phyloP scores from a whole-genome alignment of 2,797 vertebrate species.

The Benthosema pterotum region DNA sequence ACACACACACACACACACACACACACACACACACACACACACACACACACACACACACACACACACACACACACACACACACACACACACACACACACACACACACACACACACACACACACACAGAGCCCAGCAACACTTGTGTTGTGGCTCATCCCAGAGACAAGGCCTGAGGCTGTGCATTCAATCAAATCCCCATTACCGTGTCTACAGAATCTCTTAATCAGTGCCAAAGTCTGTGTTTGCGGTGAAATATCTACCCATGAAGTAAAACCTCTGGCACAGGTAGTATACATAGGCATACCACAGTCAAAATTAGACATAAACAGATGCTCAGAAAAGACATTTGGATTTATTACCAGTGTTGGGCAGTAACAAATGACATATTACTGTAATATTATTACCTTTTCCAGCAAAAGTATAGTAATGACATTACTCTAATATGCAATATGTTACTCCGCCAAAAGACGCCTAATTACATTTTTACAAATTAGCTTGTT shows the following conservation, averaged over 20 bases:
- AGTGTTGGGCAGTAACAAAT: no score
- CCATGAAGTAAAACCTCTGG: neutral
- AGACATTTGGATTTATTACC: no score
- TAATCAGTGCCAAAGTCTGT: neutral
- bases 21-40: neutral
- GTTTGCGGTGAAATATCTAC: conserved; percentile 8
- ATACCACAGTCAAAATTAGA: no score
- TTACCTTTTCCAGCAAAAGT: no score
- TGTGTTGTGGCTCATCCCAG: conserved; percentile 13
- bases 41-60: neutral
- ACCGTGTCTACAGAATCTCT: conserved; percentile 1
- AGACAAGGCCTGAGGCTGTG: conserved; percentile 4
- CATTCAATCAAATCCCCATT: conserved; percentile 20
- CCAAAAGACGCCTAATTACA: no score
- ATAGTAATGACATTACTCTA: no score
- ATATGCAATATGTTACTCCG: no score
- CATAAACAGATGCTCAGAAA: no score
- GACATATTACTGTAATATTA: no score
- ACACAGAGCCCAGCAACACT: neutral
- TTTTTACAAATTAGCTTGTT: no score
- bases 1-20: neutral
- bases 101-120: neutral
- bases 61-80: neutral
- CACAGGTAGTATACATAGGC: neutral
- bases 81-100: neutral